phyloP scores from a whole-genome alignment of 1,140 invertebrate genomes.

The Drosophila burlai region DNA sequence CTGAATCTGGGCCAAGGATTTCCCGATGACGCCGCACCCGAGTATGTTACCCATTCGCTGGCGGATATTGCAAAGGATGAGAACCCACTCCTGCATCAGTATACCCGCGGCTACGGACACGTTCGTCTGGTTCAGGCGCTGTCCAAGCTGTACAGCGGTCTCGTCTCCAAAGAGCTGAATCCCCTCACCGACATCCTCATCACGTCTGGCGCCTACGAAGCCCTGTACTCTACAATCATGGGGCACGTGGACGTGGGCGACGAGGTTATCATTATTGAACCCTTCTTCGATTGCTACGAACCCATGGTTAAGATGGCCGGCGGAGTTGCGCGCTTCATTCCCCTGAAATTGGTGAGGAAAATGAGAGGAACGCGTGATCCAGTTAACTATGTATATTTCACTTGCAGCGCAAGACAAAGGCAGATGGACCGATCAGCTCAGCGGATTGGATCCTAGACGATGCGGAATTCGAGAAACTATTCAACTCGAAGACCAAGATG shows the following conservation, averaged over 20 bases:
- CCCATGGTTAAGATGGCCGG: constrained; percentile 96
- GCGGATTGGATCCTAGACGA: constrained; percentile 96
- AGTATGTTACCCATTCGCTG: constrained; percentile 93
- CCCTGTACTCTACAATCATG: constrained; percentile 93
- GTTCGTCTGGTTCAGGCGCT: constrained; percentile 94
- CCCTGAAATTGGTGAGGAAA: constrained; percentile 91
- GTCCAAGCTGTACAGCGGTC: constrained; percentile 93
- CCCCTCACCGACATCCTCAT: constrained; percentile 94
- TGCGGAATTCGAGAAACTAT: constrained; percentile 92
- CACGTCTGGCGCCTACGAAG: constrained; percentile 97
- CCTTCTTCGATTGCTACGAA: constrained; percentile 99
- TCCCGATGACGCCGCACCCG: constrained; percentile 96
- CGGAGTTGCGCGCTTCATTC: constrained; percentile 94
- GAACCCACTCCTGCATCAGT: constrained; percentile 95
- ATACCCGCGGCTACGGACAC: constrained; percentile 96
- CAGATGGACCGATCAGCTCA: constrained; percentile 87
- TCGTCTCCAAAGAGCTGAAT: constrained; percentile 91
- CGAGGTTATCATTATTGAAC: constrained; percentile 99
- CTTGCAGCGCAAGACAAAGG: constrained; percentile 63
- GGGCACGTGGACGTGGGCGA: constrained; percentile 94
- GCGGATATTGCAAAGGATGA: constrained; percentile 88
- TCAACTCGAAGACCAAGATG: constrained; percentile 96
- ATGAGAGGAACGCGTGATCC: constrained; percentile 3
- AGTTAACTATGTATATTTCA: no score
- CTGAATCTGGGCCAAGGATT: constrained; percentile 99